Evolutionary conservation across 2,113 vertebrate species (phyloP).

Genomic region (Phycodurus eques): DNA sequence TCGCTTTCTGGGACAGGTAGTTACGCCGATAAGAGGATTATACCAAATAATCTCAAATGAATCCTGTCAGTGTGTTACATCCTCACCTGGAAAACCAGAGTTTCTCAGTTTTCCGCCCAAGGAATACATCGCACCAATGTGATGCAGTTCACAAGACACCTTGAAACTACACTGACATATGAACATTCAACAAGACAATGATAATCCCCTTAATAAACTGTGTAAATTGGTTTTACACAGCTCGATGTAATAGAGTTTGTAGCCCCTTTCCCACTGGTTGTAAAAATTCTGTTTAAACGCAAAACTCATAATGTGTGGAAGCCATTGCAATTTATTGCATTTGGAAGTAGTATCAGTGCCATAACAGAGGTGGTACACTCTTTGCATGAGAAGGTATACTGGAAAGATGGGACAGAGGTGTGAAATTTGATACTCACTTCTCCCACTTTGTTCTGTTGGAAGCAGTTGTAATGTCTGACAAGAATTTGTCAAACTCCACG

Average conservation of each 20-base stretch:
- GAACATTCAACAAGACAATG: slow-evolving; percentile 49
- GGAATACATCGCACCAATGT: slow-evolving; percentile 28
- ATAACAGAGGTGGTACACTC: neutral
- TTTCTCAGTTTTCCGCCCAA: slow-evolving; percentile 31
- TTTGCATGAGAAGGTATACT: too few species aligned
- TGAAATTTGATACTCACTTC: too few species aligned
- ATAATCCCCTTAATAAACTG: slow-evolving; percentile 45
- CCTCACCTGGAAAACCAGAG: slow-evolving; percentile 47
- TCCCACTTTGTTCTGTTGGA: too few species aligned
- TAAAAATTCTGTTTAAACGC: neutral
- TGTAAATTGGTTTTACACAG: slow-evolving; percentile 17
- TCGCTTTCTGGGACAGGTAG: slow-evolving; percentile 71
- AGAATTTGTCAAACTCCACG: too few species aligned
- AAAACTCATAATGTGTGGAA: neutral
- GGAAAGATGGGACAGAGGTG: too few species aligned
- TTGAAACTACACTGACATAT: slow-evolving; percentile 32
- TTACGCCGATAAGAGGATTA: slow-evolving; percentile 74
- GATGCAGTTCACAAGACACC: slow-evolving; percentile 48
- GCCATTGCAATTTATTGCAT: neutral
- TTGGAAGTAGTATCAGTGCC: neutral
- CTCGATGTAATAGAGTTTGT: neutral
- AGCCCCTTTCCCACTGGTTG: neutral
- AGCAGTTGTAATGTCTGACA: too few species aligned
- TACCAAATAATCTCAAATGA: slow-evolving; percentile 71
- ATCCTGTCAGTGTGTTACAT: slow-evolving; percentile 67